Conservation (phyloP, 2,797 vertebrate genomes). For the Sebastes reedi region DNA sequence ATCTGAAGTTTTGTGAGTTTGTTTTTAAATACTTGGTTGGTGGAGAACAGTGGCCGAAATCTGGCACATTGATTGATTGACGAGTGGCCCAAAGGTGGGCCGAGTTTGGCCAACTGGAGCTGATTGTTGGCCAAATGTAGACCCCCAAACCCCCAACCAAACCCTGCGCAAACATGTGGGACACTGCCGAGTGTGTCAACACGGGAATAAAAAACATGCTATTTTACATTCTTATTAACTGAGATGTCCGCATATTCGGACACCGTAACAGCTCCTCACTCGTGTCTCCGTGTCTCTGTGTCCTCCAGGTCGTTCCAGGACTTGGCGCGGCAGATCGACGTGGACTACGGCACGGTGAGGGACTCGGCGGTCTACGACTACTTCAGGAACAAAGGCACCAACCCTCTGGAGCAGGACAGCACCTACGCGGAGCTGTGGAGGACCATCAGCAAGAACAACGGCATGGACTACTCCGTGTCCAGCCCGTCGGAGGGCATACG, state of each 20-base stretch:
- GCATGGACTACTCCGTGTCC: conserved; percentile 91
- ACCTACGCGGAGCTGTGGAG: conserved; percentile 96
- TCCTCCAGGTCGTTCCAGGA: conserved; percentile 93
- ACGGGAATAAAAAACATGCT: too few species aligned
- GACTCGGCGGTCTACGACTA: conserved; percentile 98
- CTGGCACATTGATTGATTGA: too few species aligned
- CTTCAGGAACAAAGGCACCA: conserved; percentile 96
- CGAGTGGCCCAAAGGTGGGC: not conserved
- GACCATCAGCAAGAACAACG: conserved; percentile 93
- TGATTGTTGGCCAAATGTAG: too few species aligned
- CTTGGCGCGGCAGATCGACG: conserved; percentile 92
- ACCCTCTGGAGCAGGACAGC: conserved; percentile 96
- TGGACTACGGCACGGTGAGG: conserved; percentile 94
- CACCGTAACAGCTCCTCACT: not conserved
- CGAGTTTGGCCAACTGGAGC: not conserved
- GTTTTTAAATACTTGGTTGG: not conserved
- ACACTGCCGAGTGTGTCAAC: too few species aligned
- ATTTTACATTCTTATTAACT: not conserved
- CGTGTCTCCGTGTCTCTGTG: not conserved
- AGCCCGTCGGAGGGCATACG: conserved; percentile 95
- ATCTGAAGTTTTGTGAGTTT: not conserved
- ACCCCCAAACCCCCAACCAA: not conserved
- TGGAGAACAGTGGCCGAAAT: not conserved
- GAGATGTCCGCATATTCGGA: not conserved
- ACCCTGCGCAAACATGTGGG: not conserved